Conservation (phyloP, 2,888 invertebrate genomes). For the Troilus luridus region DNA sequence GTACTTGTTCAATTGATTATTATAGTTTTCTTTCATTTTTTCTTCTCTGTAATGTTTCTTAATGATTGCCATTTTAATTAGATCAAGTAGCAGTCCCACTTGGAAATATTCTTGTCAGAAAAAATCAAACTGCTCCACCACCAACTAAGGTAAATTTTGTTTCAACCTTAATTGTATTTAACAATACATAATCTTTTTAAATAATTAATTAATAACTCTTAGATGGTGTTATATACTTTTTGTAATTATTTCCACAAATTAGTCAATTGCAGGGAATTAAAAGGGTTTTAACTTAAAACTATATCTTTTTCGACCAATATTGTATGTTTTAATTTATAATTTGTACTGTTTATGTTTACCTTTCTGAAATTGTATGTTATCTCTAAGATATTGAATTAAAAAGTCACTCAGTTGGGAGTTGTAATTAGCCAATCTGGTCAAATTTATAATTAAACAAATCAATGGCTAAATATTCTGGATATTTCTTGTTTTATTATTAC, state of each 20-base stretch:
- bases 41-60: not conserved
- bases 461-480: not conserved
- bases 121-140: conserved; percentile 62
- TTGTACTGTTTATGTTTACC: not conserved
- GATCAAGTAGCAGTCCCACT: conserved; percentile 60
- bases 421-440: not conserved
- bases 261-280: not conserved
- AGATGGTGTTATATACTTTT: not conserved
- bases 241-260: not conserved
- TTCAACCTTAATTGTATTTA: not conserved
- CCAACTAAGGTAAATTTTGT: conserved; percentile 61
- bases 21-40: not conserved
- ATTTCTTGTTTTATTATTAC: not conserved
- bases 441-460: not conserved
- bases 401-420: not conserved
- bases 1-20: not conserved
- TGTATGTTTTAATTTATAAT: not conserved
- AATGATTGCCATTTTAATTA: conserved; percentile 42
- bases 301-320: no score
- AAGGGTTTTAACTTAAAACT: not conserved
- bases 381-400: not conserved
- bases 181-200: no score
- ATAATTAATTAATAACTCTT: no score
- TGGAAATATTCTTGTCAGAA: conserved; percentile 59
- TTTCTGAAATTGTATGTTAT: not conserved